A percentile compares a stretch with the other conserved stretches of the same genome.
phyloP scores from a whole-genome alignment of 1,140 invertebrate species.

The Pseudomyrmex gracilis region DNA sequence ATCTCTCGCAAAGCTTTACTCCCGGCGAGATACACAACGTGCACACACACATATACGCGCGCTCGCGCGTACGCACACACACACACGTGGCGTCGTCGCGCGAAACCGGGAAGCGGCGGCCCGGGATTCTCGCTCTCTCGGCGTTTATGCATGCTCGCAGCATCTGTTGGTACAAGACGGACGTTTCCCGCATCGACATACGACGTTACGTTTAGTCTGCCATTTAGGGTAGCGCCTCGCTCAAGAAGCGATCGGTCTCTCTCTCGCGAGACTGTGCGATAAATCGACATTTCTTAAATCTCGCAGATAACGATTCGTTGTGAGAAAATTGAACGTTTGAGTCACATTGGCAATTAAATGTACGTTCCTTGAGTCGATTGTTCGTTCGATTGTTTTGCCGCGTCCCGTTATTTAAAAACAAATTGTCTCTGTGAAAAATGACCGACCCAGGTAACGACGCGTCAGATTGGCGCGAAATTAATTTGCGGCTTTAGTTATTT shows the following conservation, averaged over 20 bases:
- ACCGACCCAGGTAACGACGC: too few relatives aligned
- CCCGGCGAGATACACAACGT: constrained; percentile 47
- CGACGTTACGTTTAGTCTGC: constrained; percentile 67
- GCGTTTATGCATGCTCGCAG: constrained; percentile 77
- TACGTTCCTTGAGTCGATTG: too few relatives aligned
- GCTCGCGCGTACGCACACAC: background rate
- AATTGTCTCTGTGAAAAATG: too few relatives aligned
- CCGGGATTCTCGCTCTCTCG: constrained; percentile 41
- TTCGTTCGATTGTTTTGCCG: too few relatives aligned
- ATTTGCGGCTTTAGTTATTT: too few relatives aligned
- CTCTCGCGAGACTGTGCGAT: background rate
- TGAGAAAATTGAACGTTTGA: too few relatives aligned
- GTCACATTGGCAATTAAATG: too few relatives aligned
- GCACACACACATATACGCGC: background rate
- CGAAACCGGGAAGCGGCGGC: constrained; percentile 56
- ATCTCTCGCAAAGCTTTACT: constrained; percentile 45
- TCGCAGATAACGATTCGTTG: background rate
- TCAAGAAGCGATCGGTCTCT: background rate
- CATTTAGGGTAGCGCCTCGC: constrained; percentile 28
- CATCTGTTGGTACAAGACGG: constrained; percentile 80
- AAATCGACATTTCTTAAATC: constrained; percentile 20
- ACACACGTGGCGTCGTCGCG: constrained; percentile 53
- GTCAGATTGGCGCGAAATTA: too few relatives aligned
- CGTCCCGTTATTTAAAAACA: too few relatives aligned
- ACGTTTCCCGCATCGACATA: constrained; percentile 76